Evolutionary conservation across 1,140 invertebrate species (phyloP), one percentile per base, ranked within the genome.

Genomic region (Limonius californicus): DNA sequence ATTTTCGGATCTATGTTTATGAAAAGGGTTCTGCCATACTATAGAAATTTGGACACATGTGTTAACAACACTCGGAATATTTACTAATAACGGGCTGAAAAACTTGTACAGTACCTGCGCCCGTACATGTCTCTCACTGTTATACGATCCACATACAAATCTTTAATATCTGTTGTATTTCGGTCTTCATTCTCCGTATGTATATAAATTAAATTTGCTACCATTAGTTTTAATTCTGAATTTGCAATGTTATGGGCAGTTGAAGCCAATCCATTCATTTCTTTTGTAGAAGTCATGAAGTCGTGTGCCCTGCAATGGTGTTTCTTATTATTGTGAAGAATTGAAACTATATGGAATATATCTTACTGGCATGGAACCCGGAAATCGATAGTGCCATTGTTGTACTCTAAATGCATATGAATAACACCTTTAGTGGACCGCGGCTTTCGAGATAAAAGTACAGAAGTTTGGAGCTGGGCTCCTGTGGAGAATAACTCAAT

Each of bases 41-140:
- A 32, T 32, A 6, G 16, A n/a, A n/a, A n/a, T n/a, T n/a, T n/a
- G n/a, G n/a, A n/a, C n/a, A n/a, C n/a, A n/a, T n/a, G n/a, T n/a
- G n/a, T n/a, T n/a, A n/a, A n/a, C n/a, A n/a, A n/a, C n/a, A n/a
- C n/a, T n/a, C n/a, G n/a, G n/a, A n/a, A n/a, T n/a, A n/a, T n/a
- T n/a, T n/a, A n/a, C n/a, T n/a, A n/a, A n/a, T n/a, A n/a, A n/a
- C n/a, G n/a, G n/a, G n/a, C n/a, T n/a, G n/a, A n/a, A n/a, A n/a
- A n/a, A n/a, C n/a, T n/a, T n/a, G n/a, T n/a, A n/a, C n/a, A n/a
- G n/a, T 64, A 75, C 74, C 70, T 75, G 21, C 74, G 71, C 56
- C 71, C 68, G 45, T 66, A 69, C 68, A 75, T 75, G 57, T 74
- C 71, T 30, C 68, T 64, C 21, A 74, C 57, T n/a, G 65, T 57